Conservation (phyloP, 2,888 invertebrate genomes). For the Troilus luridus region DNA sequence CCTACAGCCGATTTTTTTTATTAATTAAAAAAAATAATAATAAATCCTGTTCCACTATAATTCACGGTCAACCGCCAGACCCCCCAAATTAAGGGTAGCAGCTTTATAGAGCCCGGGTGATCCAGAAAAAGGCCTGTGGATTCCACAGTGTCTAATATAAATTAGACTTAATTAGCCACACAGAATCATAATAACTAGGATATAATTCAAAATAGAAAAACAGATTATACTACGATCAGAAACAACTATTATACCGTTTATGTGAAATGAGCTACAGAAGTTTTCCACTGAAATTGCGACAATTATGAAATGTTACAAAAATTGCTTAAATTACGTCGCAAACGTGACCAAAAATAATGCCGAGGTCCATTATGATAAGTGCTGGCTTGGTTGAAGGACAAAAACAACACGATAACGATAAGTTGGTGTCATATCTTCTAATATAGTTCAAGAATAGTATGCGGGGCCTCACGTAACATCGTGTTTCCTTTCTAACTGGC, state of each 20-base stretch:
- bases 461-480: background rate
- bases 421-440: slow-evolving; percentile 30
- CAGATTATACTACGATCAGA: background rate
- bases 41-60: too few relatives aligned
- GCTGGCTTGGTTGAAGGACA: slow-evolving; percentile 16
- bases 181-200: too few relatives aligned
- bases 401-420: slow-evolving; percentile 31
- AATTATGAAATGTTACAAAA: slow-evolving; percentile 12
- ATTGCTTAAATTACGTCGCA: background rate
- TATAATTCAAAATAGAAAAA: background rate
- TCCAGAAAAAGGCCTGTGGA: too few relatives aligned
- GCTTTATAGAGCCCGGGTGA: too few relatives aligned
- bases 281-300: background rate
- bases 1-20: too few relatives aligned
- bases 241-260: background rate
- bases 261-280: background rate
- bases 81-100: too few relatives aligned
- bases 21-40: too few relatives aligned
- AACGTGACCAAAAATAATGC: slow-evolving; percentile 34
- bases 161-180: too few relatives aligned
- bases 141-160: too few relatives aligned
- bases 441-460: slow-evolving; percentile 15
- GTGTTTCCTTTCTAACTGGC: background rate
- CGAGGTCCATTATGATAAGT: slow-evolving; percentile 33
- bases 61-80: too few relatives aligned